Base-by-base conservation (phyloP, 2,113 vertebrate species). In the Gnathonemus longibarbis region DNA sequence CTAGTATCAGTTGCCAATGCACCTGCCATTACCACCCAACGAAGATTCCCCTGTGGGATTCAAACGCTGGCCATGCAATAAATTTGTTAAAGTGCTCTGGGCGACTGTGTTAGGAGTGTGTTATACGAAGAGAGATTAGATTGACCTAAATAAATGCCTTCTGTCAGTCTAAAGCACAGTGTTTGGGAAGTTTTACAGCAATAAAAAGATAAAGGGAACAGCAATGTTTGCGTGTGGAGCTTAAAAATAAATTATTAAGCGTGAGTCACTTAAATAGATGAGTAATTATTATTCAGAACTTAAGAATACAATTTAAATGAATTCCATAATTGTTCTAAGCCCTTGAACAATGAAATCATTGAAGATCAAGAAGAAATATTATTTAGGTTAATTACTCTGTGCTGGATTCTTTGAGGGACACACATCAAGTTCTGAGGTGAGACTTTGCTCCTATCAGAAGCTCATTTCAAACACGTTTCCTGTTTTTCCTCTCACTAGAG, bases 301-400 rank as follows among this genome's bases (percentile, higher is more conserved):
- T 80, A 80, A 39, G 74, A 80, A 80, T 80, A 80, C 35, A 80
- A 42, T 80, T 35, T 42, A 39, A 80, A 42, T 80, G 19, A 35
- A 80, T 80, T 80, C 35, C 35, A 80, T 80, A 80, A 80, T 80
- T 80, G 74, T 80, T 80, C 74, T 27, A 80, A 80, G 74, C 74
- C 74, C 74, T 80, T 42, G 74, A 80, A 80, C 74, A 80, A 80
- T 42, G 74, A 42, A 80, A 80, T 80, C 74, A 80, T 19, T 35
- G 74, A 80, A 42, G 74, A 80, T 80, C 74, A 19, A 42, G 74
- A 27, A 80, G 31, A 39, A 80, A 80, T 80, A 80, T 80, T 80
- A 80, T 80, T 80, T 15, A 80, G 74, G 74, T 80, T 80, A 80
- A 80, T 80, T 39, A 42, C 74, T 11, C 10, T 80, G 74, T 2